phyloP scores from a whole-genome alignment of 2,888 invertebrate genomes.

The Anorthoa munda region DNA sequence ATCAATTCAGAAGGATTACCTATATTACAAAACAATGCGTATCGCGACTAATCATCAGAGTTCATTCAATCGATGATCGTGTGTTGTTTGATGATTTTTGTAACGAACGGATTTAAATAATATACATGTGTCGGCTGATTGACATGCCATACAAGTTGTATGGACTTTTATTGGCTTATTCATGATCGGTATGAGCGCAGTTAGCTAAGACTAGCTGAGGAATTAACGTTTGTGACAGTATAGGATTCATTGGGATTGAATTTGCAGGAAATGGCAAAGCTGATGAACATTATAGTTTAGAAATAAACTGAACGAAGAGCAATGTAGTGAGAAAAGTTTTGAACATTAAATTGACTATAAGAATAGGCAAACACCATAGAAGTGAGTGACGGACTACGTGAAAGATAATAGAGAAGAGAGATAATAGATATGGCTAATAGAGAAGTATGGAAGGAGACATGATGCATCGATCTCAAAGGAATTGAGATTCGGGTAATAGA shows the following conservation, averaged over 20 bases:
- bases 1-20: slow-evolving; percentile 13
- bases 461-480: too few species aligned
- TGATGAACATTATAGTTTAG: not conserved
- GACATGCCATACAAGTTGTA: slow-evolving; percentile 39
- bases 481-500: too few species aligned
- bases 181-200: slow-evolving; percentile 10
- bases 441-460: too few species aligned
- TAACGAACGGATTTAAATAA: slow-evolving; percentile 32
- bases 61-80: slow-evolving; percentile 35
- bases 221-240: not conserved
- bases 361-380: too few species aligned
- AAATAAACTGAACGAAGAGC: not conserved
- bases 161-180: slow-evolving; percentile 32
- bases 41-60: slow-evolving; percentile 15
- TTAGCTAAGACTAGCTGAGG: not conserved
- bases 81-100: slow-evolving; percentile 51
- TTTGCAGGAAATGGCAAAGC: not conserved
- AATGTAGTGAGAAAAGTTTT: too few species aligned
- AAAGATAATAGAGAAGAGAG: too few species aligned
- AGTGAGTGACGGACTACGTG: too few species aligned
- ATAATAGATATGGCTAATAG: too few species aligned
- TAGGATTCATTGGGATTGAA: not conserved
- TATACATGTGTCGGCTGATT: slow-evolving; percentile 34
- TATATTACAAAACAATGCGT: slow-evolving; percentile 18
- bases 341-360: too few species aligned